A percentile compares a stretch with the other conserved stretches of the same genome.
Conservation (phyloP, 2,888 invertebrate species). For the Nephrotoma flavescens region DNA sequence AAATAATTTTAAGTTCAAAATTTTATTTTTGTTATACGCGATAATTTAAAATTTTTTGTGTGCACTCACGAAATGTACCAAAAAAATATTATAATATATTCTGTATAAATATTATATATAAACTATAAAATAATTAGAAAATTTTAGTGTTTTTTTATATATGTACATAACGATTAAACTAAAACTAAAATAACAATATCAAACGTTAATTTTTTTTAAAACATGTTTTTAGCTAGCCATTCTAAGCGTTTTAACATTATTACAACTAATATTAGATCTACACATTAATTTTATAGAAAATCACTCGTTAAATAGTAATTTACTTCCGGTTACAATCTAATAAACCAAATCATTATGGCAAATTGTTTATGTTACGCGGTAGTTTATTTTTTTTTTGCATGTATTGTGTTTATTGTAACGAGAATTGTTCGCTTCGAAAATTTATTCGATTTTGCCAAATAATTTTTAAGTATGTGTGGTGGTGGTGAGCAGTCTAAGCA, state of each 20-base stretch:
- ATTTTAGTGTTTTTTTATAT: not conserved
- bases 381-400: not conserved
- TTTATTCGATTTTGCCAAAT: too few relatives aligned
- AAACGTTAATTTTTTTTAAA: not conserved
- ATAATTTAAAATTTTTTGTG: not conserved
- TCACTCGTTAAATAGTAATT: not conserved
- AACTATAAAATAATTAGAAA: not conserved
- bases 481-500: too few relatives aligned
- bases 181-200: not conserved
- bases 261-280: not conserved
- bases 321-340: not conserved
- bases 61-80: not conserved
- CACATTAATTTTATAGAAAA: not conserved
- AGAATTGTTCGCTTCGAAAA: too few relatives aligned
- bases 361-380: not conserved
- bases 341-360: not conserved
- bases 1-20: not conserved
- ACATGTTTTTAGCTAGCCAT: not conserved
- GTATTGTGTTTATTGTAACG: too few relatives aligned
- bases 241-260: not conserved
- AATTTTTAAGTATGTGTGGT: too few relatives aligned
- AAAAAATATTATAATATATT: not conserved
- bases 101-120: not conserved
- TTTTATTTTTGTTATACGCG: not conserved
- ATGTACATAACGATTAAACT: not conserved